Evolutionary conservation across 2,113 vertebrate genomes (phyloP).

Genomic region (Glaucidium brasilianum): DNA sequence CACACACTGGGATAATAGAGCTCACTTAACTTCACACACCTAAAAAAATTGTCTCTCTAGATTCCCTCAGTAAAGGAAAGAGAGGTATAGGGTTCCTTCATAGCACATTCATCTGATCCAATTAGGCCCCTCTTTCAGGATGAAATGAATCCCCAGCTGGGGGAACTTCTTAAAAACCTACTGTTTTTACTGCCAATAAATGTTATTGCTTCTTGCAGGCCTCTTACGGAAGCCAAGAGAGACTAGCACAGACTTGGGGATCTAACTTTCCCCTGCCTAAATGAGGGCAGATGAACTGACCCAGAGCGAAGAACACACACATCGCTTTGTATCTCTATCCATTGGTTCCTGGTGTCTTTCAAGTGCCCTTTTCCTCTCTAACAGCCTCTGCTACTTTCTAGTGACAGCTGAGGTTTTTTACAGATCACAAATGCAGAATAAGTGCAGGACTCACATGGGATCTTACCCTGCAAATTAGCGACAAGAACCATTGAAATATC

Average conservation of each 20-base stretch:
- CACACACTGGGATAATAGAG: neutral
- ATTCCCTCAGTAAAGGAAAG: neutral
- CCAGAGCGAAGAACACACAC: neutral
- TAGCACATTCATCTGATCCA: neutral
- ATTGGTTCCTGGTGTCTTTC: neutral
- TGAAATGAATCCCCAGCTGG: neutral
- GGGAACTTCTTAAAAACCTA: neutral
- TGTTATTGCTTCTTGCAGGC: neutral
- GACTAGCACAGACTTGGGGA: neutral
- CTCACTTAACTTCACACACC: neutral
- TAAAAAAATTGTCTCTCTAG: neutral
- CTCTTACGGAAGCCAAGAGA: neutral
- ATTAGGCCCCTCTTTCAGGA: neutral
- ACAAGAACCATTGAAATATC: conserved; percentile 2
- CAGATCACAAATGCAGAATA: neutral
- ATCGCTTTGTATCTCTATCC: fast-evolving
- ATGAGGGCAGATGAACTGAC: neutral
- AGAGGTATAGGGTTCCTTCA: neutral
- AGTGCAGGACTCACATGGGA: neutral
- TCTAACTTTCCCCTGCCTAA: neutral
- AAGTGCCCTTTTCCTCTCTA: neutral
- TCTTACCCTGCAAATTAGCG: neutral
- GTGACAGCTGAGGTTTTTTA: neutral
- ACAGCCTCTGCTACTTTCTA: neutral
- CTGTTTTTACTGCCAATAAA: neutral